Evolutionary conservation across 2,797 vertebrate genomes (phyloP).

Genomic region (Ptychobarbus kaznakovi): DNA sequence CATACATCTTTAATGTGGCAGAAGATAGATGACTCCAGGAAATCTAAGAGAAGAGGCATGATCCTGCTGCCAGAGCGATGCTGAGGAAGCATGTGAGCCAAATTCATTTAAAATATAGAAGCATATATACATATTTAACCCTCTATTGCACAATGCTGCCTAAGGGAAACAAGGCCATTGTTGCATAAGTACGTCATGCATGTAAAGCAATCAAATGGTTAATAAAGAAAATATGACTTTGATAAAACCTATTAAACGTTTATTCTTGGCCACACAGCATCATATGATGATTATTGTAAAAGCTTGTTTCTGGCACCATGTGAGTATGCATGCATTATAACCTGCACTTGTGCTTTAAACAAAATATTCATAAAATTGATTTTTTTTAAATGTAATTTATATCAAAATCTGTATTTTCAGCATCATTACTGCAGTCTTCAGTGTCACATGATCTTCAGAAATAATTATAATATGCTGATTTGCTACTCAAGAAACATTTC

Average conservation of each 20-base stretch:
- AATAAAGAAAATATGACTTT: neutral
- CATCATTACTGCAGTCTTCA: too few species aligned
- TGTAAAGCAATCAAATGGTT: neutral
- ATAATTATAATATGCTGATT: too few species aligned
- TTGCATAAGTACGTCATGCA: neutral
- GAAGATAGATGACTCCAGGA: slow-evolving; percentile 55
- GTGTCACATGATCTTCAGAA: too few species aligned
- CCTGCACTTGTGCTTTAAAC: neutral
- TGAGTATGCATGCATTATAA: neutral
- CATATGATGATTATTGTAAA: neutral
- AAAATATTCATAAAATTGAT: neutral
- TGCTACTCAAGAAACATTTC: too few species aligned
- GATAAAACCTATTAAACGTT: neutral
- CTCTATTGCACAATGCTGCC: neutral
- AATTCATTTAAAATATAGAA: slow-evolving; percentile 30
- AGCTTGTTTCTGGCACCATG: neutral
- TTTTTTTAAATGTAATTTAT: neutral
- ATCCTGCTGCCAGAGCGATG: slow-evolving; percentile 35
- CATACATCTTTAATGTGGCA: slow-evolving; percentile 61
- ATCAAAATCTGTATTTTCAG: too few species aligned
- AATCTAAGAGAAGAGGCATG: slow-evolving; percentile 50
- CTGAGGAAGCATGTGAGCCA: slow-evolving; percentile 40
- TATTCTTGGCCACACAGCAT: neutral
- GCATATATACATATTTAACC: slow-evolving; percentile 7
- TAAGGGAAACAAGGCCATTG: neutral